phyloP scores from a whole-genome alignment of 2,888 invertebrate genomes.

The Noctuana brunneofusca region DNA sequence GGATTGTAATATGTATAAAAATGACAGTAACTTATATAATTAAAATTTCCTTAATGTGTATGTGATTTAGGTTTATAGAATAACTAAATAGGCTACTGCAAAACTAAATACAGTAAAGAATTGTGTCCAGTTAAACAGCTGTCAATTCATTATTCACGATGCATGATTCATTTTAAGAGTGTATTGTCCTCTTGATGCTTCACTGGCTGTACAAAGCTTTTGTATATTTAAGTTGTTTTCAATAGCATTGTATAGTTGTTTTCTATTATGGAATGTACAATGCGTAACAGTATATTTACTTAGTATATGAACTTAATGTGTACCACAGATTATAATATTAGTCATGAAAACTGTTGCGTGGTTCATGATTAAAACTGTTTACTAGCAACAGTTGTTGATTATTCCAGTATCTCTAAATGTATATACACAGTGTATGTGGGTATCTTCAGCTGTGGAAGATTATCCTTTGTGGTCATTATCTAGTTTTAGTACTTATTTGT shows the following conservation, averaged over 20 bases:
- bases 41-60: no score
- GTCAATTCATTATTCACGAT: conserved; percentile 9
- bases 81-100: no score
- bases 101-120: no score
- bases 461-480: conserved; percentile 16
- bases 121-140: no score
- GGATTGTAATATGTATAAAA: no score
- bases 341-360: conserved; percentile 15
- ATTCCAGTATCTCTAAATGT: not conserved
- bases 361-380: conserved; percentile 17
- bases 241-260: conserved; percentile 5
- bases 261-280: no score
- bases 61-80: no score
- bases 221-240: conserved; percentile 17
- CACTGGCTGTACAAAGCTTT: conserved; percentile 38
- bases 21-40: no score
- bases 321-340: not conserved
- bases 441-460: conserved; percentile 18
- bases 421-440: conserved; percentile 2
- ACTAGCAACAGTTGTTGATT: conserved; percentile 17
- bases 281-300: not conserved
- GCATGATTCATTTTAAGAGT: conserved; percentile 45
- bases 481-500: conserved; percentile 7
- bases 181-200: conserved; percentile 44
- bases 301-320: not conserved